Evolutionary conservation across 2,797 vertebrate species (phyloP).

Genomic region (Sebastolobus altivelis): DNA sequence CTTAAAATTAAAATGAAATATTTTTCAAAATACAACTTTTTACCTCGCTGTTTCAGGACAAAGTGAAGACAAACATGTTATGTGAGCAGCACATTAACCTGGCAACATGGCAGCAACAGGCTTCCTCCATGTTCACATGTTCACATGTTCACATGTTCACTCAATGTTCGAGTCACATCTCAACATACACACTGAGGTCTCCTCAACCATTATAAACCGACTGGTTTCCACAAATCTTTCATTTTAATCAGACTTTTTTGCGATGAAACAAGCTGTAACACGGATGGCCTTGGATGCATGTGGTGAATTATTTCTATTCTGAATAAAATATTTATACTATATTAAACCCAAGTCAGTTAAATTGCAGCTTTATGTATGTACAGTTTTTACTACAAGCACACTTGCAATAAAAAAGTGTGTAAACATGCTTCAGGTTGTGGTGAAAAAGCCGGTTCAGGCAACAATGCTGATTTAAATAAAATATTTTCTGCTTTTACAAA

Average conservation of each 20-base stretch:
- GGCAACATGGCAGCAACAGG: constrained; percentile 1
- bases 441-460: background rate
- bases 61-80: background rate
- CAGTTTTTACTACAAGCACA: background rate
- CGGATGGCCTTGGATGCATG: background rate
- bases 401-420: background rate
- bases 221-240: background rate
- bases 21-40: background rate
- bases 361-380: background rate
- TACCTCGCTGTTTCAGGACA: background rate
- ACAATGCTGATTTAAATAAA: background rate
- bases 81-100: background rate
- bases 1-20: background rate
- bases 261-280: background rate
- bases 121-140: background rate
- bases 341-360: background rate
- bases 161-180: background rate
- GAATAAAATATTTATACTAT: background rate
- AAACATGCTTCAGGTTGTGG: background rate
- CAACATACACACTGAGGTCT: background rate
- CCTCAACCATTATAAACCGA: background rate
- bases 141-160: background rate
- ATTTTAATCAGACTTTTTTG: background rate
- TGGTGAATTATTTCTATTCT: background rate
- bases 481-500: background rate